Evolutionary conservation across 2,888 invertebrate genomes (phyloP), one percentile per base, ranked within the genome.

Genomic region (Monopis laevigella): DNA sequence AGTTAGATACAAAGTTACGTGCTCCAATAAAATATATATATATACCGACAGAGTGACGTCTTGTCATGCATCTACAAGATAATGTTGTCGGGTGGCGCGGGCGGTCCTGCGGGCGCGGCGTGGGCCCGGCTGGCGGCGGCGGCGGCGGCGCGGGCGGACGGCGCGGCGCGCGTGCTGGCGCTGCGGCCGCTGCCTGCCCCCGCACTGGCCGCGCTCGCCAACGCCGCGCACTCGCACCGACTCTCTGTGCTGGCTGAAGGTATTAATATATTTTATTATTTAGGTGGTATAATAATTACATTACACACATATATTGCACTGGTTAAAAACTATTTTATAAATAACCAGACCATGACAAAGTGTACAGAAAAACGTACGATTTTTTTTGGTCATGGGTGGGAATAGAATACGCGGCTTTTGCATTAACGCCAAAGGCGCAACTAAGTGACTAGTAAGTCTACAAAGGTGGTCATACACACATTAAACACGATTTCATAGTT

Each of bases 151-250:
- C 43, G 51, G 44, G 42, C 53, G 29, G 63, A 63, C 49, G 64
- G 62, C 43, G 56, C 59, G 28, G 52, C 47, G 3, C 59, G 56
- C 6, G 44, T 72, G 51, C 51, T 74, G 47, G 49, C 51, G 39
- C 51, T 47, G 42, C 45, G 43, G 29, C 41, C 47, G 47, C 63
- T 45, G 28, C n/a, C 40, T 11, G 43, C 56, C 43, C 56, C 62
- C n/a, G 54, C 60, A 4, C 45, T 74, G 55, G 66, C 71, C 1
- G 73, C 74, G 1, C 36, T 75, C 0, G 75, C 74, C n/a, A 64
- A 70, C 52, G 66, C 71, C 8, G 74, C 77, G 1, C 57, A 63
- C 34, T 65, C 70, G 38, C 65, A 70, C 4, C 51, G 71, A 2
- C 44, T 49, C 39, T 46, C 62, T 2, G 67, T 70, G 46, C 49